Conservation (phyloP, 2,797 vertebrate species). For the Cygnus olor region DNA sequence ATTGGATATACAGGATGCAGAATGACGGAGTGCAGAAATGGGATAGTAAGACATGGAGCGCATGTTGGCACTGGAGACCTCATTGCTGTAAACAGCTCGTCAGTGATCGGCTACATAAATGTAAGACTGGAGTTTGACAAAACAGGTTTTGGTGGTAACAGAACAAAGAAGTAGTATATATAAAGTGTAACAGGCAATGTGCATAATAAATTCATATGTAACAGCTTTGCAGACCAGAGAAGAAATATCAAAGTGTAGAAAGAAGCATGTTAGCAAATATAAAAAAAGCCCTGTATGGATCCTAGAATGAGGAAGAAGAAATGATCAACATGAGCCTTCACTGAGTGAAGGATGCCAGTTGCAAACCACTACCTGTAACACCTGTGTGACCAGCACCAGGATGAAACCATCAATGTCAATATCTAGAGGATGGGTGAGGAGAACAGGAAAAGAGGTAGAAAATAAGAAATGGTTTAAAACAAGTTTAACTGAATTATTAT, state of each 20-base stretch:
- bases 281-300: neutral
- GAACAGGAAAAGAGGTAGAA: neutral
- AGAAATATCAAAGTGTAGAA: neutral
- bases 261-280: neutral
- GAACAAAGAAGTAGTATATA: neutral
- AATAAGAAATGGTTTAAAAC: neutral
- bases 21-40: rapidly evolving
- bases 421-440: neutral
- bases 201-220: neutral
- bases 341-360: neutral
- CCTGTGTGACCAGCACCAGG: rapidly evolving
- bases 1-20: neutral
- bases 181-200: neutral
- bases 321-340: neutral
- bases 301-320: neutral
- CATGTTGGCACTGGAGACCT: neutral
- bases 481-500: neutral
- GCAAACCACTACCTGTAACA: neutral
- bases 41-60: neutral
- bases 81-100: rapidly evolving
- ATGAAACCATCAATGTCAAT: neutral
- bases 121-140: neutral
- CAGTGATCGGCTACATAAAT: neutral
- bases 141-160: neutral
- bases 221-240: neutral